Evolutionary conservation across 35 echinoderm and acorn worm species (phyloP).

Genomic region (Lytechinus pictus): DNA sequence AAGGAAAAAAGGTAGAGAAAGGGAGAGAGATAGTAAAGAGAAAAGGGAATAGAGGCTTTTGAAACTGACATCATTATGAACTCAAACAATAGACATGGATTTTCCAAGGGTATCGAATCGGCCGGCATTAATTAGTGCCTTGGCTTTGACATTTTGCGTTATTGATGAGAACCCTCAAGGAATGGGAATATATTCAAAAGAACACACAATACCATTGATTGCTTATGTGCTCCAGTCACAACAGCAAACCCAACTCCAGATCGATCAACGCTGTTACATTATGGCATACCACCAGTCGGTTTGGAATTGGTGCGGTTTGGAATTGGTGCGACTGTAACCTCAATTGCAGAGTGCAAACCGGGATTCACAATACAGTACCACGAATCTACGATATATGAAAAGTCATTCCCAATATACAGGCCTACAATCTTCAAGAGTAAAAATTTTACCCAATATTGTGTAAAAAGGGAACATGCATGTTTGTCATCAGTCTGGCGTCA

Average conservation of each 20-base stretch:
- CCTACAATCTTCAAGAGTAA: no score
- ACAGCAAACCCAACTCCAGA: no score
- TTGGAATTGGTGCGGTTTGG: no score
- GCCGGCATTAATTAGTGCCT: neutral
- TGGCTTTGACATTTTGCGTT: constrained; percentile 2
- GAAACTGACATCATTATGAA: neutral
- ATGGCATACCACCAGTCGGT: no score
- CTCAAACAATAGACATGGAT: neutral
- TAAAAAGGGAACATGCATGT: no score
- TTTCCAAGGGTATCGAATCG: neutral
- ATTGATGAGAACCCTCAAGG: neutral
- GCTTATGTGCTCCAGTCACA: neutral
- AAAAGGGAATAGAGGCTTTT: neutral
- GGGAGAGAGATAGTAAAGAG: no score
- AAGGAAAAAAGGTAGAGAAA: neutral
- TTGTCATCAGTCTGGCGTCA: no score
- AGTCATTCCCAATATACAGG: no score
- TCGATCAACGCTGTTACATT: no score
- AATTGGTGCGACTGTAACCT: no score
- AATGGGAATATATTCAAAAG: neutral
- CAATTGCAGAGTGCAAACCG: neutral
- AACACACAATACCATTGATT: neutral
- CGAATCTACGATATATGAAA: no score
- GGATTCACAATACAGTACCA: neutral
- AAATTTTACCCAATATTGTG: no score